phyloP scores from a whole-genome alignment of 2,888 invertebrate genomes.

The Cotesia congregata region DNA sequence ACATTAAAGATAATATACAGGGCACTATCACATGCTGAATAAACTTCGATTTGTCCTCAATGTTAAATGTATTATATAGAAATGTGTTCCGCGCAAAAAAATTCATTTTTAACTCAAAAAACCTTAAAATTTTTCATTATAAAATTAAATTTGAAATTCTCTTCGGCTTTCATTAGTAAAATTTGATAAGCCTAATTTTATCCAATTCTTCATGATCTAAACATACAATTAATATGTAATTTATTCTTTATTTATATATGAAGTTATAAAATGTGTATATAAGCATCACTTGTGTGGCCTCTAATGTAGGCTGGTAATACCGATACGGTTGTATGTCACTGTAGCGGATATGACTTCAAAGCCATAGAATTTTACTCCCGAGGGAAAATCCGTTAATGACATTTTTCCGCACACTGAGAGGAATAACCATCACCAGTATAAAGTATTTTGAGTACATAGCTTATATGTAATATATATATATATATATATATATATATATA shows the following conservation, averaged over 20 bases:
- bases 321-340: conserved; percentile 7
- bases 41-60: too few relatives aligned
- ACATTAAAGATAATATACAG: too few relatives aligned
- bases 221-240: too few relatives aligned
- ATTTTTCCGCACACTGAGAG: conserved; percentile 2
- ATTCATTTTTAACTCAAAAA: too few relatives aligned
- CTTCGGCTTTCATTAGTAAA: too few relatives aligned
- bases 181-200: too few relatives aligned
- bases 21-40: too few relatives aligned
- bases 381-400: conserved; percentile 14
- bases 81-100: too few relatives aligned
- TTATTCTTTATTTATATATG: neutral
- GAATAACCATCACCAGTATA: neutral
- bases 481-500: neutral
- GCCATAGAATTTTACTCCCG: neutral
- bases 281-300: conserved; percentile 58
- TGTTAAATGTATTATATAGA: too few relatives aligned
- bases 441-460: neutral
- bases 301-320: conserved; percentile 53
- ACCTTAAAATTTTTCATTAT: too few relatives aligned
- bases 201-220: too few relatives aligned
- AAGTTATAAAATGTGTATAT: conserved; percentile 33
- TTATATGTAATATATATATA: neutral
- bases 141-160: too few relatives aligned
- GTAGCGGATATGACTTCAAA: conserved; percentile 7